Base-by-base conservation (phyloP, 2,113 vertebrate species). In the Dicaeum eximium region DNA sequence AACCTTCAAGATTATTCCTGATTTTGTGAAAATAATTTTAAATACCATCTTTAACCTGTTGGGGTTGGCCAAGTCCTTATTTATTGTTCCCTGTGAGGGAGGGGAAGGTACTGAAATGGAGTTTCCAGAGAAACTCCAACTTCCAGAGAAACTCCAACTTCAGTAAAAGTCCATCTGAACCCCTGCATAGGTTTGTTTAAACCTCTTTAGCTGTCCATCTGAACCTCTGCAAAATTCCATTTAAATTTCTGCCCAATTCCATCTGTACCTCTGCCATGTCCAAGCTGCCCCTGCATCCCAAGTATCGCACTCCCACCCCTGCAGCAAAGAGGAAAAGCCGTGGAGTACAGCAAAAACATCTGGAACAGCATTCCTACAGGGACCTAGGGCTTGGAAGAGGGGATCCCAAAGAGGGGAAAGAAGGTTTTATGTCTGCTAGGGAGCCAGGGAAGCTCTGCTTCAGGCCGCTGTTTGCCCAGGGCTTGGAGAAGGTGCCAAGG, bases 261-360 rank as follows among this genome's bases (percentile, higher is more conserved):
- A 24, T 21, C 50, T 0, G 0, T 23, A 24, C 42, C 42, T 27
- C 70, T n/a, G 42, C 58, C 69, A 2, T 18, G 11, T 23, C 69
- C 5, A 5, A 9, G 37, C 31, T 77, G 35, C 40, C 28, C 62
- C 10, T 60, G 44, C 47, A 45, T 14, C 48, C 73, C 17, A 3
- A 7, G 47, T 17, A 1, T 27, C 0, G 0, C 48, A 27, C 53
- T 93, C 40, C 53, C 54, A 37, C 4, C 30, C 28, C 31, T 22
- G 2, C 66, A 58, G 57, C 0, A 5, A 58, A 23, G n/a, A 60
- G 66, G 66, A 48, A 62, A 79, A 64, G 48, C 18, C 33, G 13
- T 15, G 80, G n/a, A 56, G 13, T 11, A 16, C 40, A 56, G 48
- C 38, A 85, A 27, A 71, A 67, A 22, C 7, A 1, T 13, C 77